Base-by-base conservation (phyloP, 2,888 invertebrate species). In the Ornithoptera alexandrae region DNA sequence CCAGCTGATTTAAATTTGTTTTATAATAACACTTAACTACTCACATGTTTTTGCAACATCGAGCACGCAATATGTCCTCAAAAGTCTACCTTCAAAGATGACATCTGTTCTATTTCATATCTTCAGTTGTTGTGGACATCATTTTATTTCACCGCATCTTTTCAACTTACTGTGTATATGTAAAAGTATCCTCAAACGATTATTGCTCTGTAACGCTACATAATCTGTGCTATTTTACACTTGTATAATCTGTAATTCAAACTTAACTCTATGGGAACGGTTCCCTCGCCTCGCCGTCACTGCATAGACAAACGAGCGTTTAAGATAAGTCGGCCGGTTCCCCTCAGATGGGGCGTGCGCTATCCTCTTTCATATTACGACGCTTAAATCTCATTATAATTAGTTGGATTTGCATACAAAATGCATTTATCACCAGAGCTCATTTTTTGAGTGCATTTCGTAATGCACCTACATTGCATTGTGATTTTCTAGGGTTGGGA, bases 341-440 rank as follows among this genome's bases (percentile, higher is more conserved):
- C 72, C 75, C 74, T 73, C 74, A 70, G 72, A 73, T 70, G 70
- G 76, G 75, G 71, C 72, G 60, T 42, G 36, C 63, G 60, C 70
- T 61, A 24, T 72, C 73, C 69, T 71, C 65, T 75, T 73, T 72
- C 74, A 76, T 75, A 75, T 74, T 73, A 75, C 77, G 77, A 80
- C 78, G 75, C 78, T 77, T 74, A 85, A 87, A 90, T 90, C 87
- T 89, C 83, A 86, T 88, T 88, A 90, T 87, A 90, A 92, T 92
- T 91, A 91, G 87, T 77, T 75, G 62, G 71, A 92, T 92, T 90
- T 90, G 90, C 90, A 92, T 92, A 84, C 79, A 75, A 79, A 85
- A 84, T 77, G 78, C 80, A 90, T 92, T 85, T 84, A 89, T 92
- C 89, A 87, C 73, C 72, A 71, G 68, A 78, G 84, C 87, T 88